phyloP scores from a whole-genome alignment of 2,113 vertebrate genomes.

The Peucedramus taeniatus region DNA sequence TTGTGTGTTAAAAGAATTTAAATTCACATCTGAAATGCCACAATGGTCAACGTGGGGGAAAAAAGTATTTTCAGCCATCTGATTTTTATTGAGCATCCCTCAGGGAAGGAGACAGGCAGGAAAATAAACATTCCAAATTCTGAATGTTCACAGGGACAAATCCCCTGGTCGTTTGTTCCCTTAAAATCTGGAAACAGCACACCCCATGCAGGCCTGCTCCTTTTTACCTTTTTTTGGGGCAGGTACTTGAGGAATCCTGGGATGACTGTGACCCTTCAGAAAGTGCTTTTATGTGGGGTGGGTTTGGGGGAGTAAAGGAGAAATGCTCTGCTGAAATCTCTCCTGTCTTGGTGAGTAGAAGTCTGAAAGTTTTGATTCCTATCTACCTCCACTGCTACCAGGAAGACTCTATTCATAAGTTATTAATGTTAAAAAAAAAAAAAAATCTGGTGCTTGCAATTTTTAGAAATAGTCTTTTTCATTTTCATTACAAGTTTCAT shows the following conservation, averaged over 20 bases:
- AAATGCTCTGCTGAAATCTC: neutral
- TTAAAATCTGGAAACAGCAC: neutral
- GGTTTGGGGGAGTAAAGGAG: neutral
- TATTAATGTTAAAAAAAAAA: neutral
- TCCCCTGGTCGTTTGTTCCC: neutral
- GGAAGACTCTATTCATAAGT: neutral
- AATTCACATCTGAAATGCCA: neutral
- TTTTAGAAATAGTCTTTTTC: conserved; percentile 1
- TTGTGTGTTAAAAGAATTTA: neutral
- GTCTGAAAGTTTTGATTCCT: neutral
- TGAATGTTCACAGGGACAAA: neutral
- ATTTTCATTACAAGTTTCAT: conserved; percentile 41
- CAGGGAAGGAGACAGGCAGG: neutral
- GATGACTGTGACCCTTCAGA: neutral
- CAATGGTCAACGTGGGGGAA: neutral
- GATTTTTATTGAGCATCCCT: neutral
- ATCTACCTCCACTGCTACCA: neutral
- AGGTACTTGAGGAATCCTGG: neutral
- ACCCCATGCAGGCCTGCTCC: accelerated
- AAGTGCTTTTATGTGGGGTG: neutral
- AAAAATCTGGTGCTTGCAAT: neutral
- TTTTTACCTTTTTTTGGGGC: neutral
- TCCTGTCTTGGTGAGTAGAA: neutral
- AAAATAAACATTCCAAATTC: neutral
- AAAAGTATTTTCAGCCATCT: neutral